These are phyloP conservation scores for Lethrus apterus DNA, from an alignment of 1,140 invertebrate species.

Conservation along the genomic window DNA sequence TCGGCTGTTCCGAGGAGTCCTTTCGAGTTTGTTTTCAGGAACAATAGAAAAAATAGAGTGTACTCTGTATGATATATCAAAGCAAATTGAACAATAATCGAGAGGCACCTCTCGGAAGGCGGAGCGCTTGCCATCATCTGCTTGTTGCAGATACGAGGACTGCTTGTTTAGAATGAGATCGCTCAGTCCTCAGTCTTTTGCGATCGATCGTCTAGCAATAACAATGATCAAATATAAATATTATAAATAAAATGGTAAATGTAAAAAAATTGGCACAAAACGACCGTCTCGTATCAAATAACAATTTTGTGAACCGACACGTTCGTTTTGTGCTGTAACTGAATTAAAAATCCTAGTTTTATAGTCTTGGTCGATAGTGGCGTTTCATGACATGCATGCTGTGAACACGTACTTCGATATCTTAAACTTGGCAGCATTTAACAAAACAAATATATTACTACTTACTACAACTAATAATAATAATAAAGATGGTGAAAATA, in stretches of 20 bases:
- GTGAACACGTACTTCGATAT: slow-evolving; percentile 29
- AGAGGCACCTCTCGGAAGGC: slow-evolving; percentile 17
- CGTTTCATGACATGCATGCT: slow-evolving; percentile 20
- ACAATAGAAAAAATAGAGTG: slow-evolving; percentile 40
- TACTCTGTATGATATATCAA: slow-evolving; percentile 32
- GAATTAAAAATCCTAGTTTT: neutral
- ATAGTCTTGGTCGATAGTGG: slow-evolving; percentile 7
- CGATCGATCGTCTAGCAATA: slow-evolving; percentile 20
- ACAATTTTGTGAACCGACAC: slow-evolving; percentile 7
- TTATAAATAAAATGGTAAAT: slow-evolving; percentile 19
- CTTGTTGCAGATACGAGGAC: slow-evolving; percentile 17
- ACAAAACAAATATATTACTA: slow-evolving; percentile 41
- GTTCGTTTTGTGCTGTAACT: slow-evolving; percentile 7
- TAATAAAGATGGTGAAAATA: slow-evolving; percentile 32
- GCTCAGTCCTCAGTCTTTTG: slow-evolving; percentile 27
- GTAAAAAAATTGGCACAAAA: slow-evolving; percentile 10
- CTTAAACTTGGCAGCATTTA: slow-evolving; percentile 44
- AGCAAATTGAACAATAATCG: slow-evolving; percentile 35
- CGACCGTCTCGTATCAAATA: slow-evolving; percentile 5
- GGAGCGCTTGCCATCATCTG: neutral
- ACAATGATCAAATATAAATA: slow-evolving; percentile 18
- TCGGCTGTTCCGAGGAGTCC: slow-evolving; percentile 3
- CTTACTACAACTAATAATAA: slow-evolving; percentile 39
- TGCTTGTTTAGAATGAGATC: slow-evolving; percentile 36
- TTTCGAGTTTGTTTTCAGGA: slow-evolving; percentile 25